phyloP scores from a whole-genome alignment of 2,113 vertebrate species.

The Cichladusa arquata region DNA sequence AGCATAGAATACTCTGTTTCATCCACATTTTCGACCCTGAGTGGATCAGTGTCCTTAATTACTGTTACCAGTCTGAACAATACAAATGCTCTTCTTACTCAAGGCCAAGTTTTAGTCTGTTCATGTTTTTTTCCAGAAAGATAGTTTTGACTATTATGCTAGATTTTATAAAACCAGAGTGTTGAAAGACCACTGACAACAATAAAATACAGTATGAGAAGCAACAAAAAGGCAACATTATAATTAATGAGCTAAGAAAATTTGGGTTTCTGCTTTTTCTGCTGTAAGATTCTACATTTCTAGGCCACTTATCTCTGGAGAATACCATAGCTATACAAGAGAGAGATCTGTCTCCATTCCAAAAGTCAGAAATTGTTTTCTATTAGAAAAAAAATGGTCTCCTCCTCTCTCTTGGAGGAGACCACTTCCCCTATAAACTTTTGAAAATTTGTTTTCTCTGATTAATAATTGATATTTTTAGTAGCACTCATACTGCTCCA shows the following conservation, averaged over 20 bases:
- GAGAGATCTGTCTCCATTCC: neutral
- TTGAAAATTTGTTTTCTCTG: neutral
- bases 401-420: neutral
- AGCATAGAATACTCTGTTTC: neutral
- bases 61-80: accelerated
- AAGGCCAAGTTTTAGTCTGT: neutral
- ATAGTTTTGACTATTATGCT: neutral
- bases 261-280: neutral
- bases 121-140: neutral
- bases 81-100: neutral
- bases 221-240: neutral
- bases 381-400: too few relatives aligned
- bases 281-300: neutral
- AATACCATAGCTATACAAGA: neutral
- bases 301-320: neutral
- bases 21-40: neutral
- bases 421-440: neutral
- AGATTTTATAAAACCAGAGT: neutral
- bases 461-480: neutral
- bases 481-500: neutral
- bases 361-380: neutral
- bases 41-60: neutral
- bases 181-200: neutral
- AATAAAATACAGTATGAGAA: neutral
- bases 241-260: neutral